Evolutionary conservation across 2,888 invertebrate genomes (phyloP), one percentile per base, ranked within the genome.

Genomic region (Cabera pusaria): DNA sequence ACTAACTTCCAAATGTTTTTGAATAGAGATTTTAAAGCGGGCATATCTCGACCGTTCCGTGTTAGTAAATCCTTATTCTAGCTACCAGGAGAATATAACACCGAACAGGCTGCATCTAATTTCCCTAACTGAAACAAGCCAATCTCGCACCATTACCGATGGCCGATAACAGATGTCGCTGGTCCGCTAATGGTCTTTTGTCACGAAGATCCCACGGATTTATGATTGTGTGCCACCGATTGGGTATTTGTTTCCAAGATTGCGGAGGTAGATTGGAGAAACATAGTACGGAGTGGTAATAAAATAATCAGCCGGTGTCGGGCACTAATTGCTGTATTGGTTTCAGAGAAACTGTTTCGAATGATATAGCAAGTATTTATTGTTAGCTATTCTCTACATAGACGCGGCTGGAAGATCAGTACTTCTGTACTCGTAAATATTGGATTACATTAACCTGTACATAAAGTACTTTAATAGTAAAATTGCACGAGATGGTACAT

Each of bases 171-270:
- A 56, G 63, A 63, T 65, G 62, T 48, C 46, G 40, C 48, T 29
- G 44, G 37, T 32, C 32, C 39, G 21, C 44, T 54, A 69, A 69
- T 67, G 64, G 64, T 46, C 54, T 47, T 66, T 69, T 69, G 71
- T 70, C 69, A 69, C 68, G 68, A 69, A 69, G 56, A 57, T 52
- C 55, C 51, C 51, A 52, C 31, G 25, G 40, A 64, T 67, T 69
- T 69, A 69, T 61, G 68, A 65, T 60, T 55, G 51, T 49, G 49
- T 46, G 25, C 45, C 32, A 45, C 31, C 51, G 46, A 56, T 50
- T 48, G 50, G 45, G 40, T 53, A 45, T 57, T 47, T 53, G 51
- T 62, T 44, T 22, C 31, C 20, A 8, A 25, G 64, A 64, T 64
- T 49, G 51, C 45, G 41, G 37, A 35, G 16, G 31, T 16, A 43